phyloP scores from a whole-genome alignment of 2,113 vertebrate species.

The Bos taurus region DNA sequence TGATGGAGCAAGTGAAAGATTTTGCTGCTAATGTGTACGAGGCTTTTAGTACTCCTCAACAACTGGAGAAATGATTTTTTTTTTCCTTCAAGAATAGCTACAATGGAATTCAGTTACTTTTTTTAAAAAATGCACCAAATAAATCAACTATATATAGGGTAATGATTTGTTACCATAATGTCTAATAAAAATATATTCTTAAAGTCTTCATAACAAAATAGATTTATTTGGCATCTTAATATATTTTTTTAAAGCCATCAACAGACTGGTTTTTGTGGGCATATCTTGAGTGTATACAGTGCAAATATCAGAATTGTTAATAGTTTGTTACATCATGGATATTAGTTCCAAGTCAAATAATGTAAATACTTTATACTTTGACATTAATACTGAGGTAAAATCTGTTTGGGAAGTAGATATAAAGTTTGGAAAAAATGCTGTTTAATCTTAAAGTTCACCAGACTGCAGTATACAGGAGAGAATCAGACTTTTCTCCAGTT shows the following conservation, averaged over 20 bases:
- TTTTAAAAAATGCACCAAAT: background rate
- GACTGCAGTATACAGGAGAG: background rate
- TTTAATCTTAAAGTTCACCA: background rate
- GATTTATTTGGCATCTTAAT: constrained; percentile 66
- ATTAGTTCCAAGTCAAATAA: background rate
- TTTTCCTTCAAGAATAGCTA: constrained; percentile 29
- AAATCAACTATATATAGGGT: constrained; percentile 59
- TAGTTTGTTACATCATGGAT: background rate
- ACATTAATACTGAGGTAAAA: constrained; percentile 34
- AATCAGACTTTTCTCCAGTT: constrained; percentile 21
- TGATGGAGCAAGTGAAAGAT: constrained; percentile 96
- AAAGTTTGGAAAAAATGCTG: constrained; percentile 13
- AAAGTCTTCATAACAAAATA: constrained; percentile 64
- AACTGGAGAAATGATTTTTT: constrained; percentile 88
- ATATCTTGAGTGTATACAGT: constrained; percentile 9
- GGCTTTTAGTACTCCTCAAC: constrained; percentile 93
- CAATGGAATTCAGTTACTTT: background rate
- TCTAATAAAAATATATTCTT: constrained; percentile 71
- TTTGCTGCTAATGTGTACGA: constrained; percentile 98
- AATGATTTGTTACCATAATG: constrained; percentile 67
- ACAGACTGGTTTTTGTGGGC: background rate
- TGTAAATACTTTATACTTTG: constrained; percentile 32
- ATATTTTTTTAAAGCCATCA: constrained; percentile 54
- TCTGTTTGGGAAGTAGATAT: constrained; percentile 15
- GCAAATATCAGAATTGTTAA: constrained; percentile 17